Evolutionary conservation across 2,113 vertebrate genomes (phyloP), one percentile per base, ranked within the genome.

Genomic region (Osmerus mordax): DNA sequence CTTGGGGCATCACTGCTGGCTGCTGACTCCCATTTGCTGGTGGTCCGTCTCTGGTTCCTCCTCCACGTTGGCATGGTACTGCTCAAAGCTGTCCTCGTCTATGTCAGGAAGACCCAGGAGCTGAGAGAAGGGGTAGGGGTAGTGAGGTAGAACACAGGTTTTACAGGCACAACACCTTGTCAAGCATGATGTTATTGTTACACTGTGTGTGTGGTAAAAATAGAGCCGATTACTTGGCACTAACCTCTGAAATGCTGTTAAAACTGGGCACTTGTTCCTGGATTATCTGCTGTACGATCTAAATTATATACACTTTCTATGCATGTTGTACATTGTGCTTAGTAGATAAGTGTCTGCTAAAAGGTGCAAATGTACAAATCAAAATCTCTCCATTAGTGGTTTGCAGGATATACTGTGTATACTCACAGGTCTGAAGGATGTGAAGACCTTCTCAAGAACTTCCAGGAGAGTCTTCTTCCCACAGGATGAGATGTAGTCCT

Each of bases 21-120:
- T 96, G 89, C 97, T 99, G 92, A 99, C 95, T 83, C 97, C 96
- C 97, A 99, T 99, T 86, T 97, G 96, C 89, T 97, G 96, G 90
- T 97, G 97, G 93, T 99, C 97, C 0, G 96, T 93, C 89, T 97
- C 97, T 3, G 97, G 94, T 83, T 97, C 97, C 74, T 97, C 97
- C 87, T 98, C 97, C 91, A 97, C 94, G 25, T 98, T 96, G n/a
- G 96, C 95, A n/a, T 95, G 96, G 90, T 97, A 99, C 74, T 98
- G 96, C 91, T 98, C 96, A 84, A 98, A 98, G 0, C 94, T 92
- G 77, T 96, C 96, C 3, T 98, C 97, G 3, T 98, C 97, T 69
- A 96, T 92, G 87, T 99, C 97, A 47, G 96, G 97, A 84, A 99
- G 95, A 78, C 97, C 97, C 87, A 99, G 92, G 78, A 99, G 91